A percentile compares a stretch with the other conserved stretches of the same genome.
phyloP scores from a whole-genome alignment of 2,113 vertebrate species.

The Gasterosteus nipponicus region DNA sequence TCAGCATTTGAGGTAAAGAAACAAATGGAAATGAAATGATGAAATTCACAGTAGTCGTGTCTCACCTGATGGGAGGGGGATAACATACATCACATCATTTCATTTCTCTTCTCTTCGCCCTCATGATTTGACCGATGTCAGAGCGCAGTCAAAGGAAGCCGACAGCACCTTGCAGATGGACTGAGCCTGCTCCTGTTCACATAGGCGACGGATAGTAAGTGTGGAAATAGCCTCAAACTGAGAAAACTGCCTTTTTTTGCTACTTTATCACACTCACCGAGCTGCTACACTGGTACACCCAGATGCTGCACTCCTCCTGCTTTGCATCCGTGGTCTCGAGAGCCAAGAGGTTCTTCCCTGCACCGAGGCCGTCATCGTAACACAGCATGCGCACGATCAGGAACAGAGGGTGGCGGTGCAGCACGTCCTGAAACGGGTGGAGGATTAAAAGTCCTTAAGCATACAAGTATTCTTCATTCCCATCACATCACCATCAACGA shows the following conservation, averaged over 20 bases:
- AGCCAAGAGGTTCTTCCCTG: conserved; percentile 93
- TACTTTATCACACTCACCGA: conserved; percentile 81
- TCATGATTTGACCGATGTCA: conserved; percentile 90
- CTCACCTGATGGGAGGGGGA: conserved; percentile 3
- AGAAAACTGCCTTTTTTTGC: not conserved
- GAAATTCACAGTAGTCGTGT: conserved; percentile 24
- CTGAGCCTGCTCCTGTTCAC: conserved; percentile 92
- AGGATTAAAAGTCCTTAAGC: not conserved
- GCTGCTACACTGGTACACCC: conserved; percentile 96
- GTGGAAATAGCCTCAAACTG: not conserved
- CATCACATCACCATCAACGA: not conserved
- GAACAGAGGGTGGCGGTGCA: conserved; percentile 94
- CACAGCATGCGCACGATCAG: conserved; percentile 96
- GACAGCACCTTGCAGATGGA: conserved; percentile 96
- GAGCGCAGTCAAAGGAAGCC: conserved; percentile 90
- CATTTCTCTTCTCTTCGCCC: not conserved
- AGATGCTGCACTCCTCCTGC: conserved; percentile 90
- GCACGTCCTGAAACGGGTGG: conserved; percentile 84
- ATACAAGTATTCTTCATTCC: not conserved
- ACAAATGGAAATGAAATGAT: conserved; percentile 10
- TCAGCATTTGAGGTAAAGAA: not conserved
- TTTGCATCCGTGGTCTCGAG: conserved; percentile 91
- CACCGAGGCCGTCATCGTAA: conserved; percentile 94
- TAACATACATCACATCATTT: not conserved
- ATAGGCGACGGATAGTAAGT: not conserved